phyloP scores from a whole-genome alignment of 1,140 invertebrate species.

The Apocrypta bakeri region DNA sequence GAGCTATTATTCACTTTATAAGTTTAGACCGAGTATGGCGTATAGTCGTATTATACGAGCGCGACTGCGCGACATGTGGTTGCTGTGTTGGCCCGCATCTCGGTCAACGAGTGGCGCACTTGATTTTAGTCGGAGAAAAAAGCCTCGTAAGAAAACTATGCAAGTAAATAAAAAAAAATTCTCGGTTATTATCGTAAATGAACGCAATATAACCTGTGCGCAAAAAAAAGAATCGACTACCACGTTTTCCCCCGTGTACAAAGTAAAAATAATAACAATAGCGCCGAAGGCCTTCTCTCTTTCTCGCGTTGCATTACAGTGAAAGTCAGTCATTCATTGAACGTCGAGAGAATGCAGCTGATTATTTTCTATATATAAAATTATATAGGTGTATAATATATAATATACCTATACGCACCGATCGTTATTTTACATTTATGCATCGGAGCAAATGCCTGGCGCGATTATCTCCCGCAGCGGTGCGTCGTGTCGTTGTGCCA shows the following conservation, averaged over 20 bases:
- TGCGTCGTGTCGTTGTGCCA: not conserved
- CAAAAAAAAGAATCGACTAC: not conserved
- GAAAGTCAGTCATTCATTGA: not conserved
- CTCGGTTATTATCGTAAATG: not conserved
- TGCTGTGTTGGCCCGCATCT: slow-evolving; percentile 57
- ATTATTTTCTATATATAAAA: not conserved
- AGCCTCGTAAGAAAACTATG: too few species aligned
- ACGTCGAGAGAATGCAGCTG: not conserved
- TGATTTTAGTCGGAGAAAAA: not conserved
- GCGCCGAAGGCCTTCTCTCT: not conserved
- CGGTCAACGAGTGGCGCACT: slow-evolving; percentile 14
- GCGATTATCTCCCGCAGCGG: not conserved
- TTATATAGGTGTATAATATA: not conserved
- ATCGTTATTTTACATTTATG: not conserved
- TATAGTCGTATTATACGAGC: not conserved
- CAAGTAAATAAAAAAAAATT: not conserved
- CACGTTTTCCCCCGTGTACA: not conserved
- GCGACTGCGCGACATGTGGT: slow-evolving; percentile 56
- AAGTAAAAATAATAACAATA: not conserved
- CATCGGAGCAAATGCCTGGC: not conserved
- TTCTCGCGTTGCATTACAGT: not conserved
- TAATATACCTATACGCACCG: too few species aligned
- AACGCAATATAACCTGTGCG: not conserved
- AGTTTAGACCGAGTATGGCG: slow-evolving; percentile 20
- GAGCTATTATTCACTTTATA: slow-evolving; percentile 60